Evolutionary conservation across 2,113 vertebrate species (phyloP).

Genomic region (Ranitomeya variabilis): DNA sequence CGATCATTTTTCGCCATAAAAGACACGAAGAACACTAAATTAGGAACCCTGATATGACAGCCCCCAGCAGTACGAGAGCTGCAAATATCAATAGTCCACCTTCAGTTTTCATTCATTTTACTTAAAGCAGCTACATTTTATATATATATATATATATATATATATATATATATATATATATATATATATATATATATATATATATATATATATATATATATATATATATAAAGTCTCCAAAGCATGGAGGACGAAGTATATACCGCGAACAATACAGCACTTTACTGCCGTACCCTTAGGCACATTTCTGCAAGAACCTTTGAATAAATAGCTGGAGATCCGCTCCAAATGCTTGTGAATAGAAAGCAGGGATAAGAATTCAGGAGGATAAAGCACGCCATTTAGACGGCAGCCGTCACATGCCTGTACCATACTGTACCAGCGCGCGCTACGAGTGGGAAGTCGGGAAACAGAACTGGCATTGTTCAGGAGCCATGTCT

Average conservation of each 20-base stretch:
- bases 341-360: background rate
- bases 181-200: too few species aligned
- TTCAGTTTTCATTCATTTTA: background rate
- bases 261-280: background rate
- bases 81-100: background rate
- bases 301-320: background rate
- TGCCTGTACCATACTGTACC: background rate
- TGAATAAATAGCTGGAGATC: background rate
- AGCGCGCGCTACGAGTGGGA: background rate
- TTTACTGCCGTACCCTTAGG: background rate
- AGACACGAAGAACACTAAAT: too few species aligned
- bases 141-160: too few species aligned
- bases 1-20: too few species aligned
- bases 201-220: too few species aligned
- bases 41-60: background rate
- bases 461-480: slow-evolving; percentile 23
- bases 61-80: background rate
- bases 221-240: background rate
- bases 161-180: too few species aligned
- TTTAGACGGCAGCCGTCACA: background rate
- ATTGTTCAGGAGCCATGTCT: slow-evolving; percentile 31
- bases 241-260: background rate
- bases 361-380: background rate
- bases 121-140: background rate
- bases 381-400: background rate